Conservation (phyloP, 2,888 invertebrate species). For the Helobdella robusta region DNA sequence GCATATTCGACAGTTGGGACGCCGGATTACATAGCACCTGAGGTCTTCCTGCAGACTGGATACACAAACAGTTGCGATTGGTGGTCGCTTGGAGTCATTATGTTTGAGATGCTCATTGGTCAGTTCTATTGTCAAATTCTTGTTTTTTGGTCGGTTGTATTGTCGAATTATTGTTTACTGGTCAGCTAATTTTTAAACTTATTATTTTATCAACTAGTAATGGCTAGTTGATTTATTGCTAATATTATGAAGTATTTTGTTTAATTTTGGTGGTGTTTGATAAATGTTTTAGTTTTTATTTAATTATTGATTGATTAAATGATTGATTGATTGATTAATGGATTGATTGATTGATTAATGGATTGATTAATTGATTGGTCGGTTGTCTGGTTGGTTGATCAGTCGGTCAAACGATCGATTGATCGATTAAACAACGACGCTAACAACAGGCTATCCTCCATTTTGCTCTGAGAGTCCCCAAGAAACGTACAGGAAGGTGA, state of each 20-base stretch:
- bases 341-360: too few species aligned
- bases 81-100: conserved; percentile 99
- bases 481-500: conserved; percentile 90
- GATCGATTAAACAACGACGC: too few species aligned
- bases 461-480: conserved; percentile 98
- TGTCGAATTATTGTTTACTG: not conserved
- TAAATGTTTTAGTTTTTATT: too few species aligned
- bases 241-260: too few species aligned
- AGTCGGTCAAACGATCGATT: too few species aligned
- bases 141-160: not conserved
- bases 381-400: too few species aligned
- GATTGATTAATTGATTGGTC: too few species aligned
- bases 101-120: conserved; percentile 99
- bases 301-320: not conserved
- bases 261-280: too few species aligned
- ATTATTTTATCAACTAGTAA: not conserved
- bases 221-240: too few species aligned
- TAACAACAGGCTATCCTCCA: conserved; percentile 91
- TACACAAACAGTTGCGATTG: conserved; percentile 97
- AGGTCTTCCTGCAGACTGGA: conserved; percentile 87
- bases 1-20: conserved; percentile 69
- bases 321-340: not conserved
- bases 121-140: conserved; percentile 29
- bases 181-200: not conserved
- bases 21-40: conserved; percentile 98